These are phyloP conservation scores for Endomychus coccineus DNA, from an alignment of 2,888 invertebrate species.

Conservation along the genomic window DNA sequence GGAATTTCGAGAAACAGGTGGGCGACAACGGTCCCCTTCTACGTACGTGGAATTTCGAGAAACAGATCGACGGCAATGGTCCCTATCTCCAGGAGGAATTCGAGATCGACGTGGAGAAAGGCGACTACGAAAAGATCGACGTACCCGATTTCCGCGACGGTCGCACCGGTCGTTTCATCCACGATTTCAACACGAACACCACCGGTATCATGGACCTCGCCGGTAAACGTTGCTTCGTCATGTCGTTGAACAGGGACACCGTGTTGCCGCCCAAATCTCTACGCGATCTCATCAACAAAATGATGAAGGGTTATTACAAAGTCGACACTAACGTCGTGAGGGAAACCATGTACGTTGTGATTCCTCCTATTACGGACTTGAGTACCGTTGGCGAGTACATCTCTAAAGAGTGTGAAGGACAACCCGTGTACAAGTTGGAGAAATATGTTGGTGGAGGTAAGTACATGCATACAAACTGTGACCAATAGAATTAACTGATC, in stretches of 20 bases:
- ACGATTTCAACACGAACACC: constrained; percentile 76
- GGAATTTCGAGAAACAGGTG: too few species aligned
- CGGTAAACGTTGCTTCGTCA: constrained; percentile 72
- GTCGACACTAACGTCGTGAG: constrained; percentile 74
- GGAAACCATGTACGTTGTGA: constrained; percentile 66
- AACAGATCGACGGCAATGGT: constrained; percentile 4
- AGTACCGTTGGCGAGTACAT: constrained; percentile 62
- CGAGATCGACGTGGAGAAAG: constrained; percentile 66
- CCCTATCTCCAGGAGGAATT: constrained; percentile 60
- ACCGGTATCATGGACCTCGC: constrained; percentile 49
- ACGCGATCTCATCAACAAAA: constrained; percentile 71
- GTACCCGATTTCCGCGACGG: constrained; percentile 80
- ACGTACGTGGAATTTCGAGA: too few species aligned
- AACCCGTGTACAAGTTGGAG: constrained; percentile 67
- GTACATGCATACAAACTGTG: too few species aligned
- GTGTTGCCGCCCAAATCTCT: constrained; percentile 75
- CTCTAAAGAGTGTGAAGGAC: constrained; percentile 59
- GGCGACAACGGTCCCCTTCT: too few species aligned
- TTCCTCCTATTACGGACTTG: constrained; percentile 60
- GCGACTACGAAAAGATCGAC: constrained; percentile 74
- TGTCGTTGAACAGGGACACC: constrained; percentile 73
- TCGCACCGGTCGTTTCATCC: constrained; percentile 77
- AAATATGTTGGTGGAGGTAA: constrained; percentile 59
- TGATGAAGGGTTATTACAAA: constrained; percentile 71
- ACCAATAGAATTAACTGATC: too few species aligned